A percentile compares a stretch with the other conserved stretches of the same genome.
Conservation (phyloP, 2,113 vertebrate genomes). For the Sorex fumeus region DNA sequence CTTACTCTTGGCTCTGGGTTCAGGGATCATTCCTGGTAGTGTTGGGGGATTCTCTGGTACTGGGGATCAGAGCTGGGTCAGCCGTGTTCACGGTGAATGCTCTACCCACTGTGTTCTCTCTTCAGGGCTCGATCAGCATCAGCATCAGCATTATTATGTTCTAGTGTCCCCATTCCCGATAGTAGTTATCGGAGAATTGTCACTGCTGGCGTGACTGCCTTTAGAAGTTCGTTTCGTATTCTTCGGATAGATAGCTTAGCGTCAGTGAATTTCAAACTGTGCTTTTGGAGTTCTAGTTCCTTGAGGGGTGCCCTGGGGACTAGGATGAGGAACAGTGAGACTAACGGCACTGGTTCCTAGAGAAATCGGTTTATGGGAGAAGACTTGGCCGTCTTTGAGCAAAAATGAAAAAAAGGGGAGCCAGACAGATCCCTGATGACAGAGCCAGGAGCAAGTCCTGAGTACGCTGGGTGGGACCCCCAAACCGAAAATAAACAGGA, state of each 20-base stretch:
- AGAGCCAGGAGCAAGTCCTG: no score
- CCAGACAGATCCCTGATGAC: no score
- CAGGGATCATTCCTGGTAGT: no score
- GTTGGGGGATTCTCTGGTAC: no score
- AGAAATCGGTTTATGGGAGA: neutral
- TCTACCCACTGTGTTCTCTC: no score
- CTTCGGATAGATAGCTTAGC: neutral
- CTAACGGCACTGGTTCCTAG: neutral
- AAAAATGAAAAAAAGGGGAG: neutral
- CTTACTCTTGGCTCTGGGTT: no score
- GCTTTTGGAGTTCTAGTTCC: neutral
- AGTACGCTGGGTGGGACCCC: no score
- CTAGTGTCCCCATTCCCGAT: neutral
- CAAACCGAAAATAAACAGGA: no score
- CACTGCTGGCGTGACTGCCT: neutral
- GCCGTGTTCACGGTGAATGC: no score
- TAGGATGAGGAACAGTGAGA: neutral
- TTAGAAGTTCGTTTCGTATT: neutral
- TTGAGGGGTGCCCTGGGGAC: neutral
- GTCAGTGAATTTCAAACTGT: neutral
- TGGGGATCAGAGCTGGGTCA: no score
- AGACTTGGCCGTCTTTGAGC: neutral
- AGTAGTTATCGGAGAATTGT: neutral
- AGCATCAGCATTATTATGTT: neutral
- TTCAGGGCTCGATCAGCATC: no score